Percentiles rank a stretch among this genome's conserved stretches.
These are phyloP conservation scores for Nettapus auritus DNA, from an alignment of 2,113 vertebrate species.

Conservation along the genomic window DNA sequence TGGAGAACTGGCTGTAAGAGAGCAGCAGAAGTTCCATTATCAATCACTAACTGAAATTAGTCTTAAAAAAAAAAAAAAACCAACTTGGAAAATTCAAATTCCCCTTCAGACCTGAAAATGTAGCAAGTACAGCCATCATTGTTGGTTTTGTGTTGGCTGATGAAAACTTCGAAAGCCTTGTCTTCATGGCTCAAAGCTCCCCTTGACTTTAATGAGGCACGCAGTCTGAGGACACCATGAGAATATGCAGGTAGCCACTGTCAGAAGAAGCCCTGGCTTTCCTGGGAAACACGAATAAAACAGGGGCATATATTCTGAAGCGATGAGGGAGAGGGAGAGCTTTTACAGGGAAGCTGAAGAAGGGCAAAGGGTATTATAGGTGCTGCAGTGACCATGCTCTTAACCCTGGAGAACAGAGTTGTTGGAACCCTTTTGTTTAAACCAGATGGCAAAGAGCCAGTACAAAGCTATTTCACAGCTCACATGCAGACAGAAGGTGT, in stretches of 20 bases:
- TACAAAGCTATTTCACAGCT: not conserved
- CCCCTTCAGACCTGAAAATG: not conserved
- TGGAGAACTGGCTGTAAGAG: not conserved
- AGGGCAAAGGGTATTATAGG: fast-evolving
- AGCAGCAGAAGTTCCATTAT: not conserved
- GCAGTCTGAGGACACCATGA: fast-evolving
- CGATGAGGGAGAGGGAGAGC: not conserved
- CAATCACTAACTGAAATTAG: not conserved
- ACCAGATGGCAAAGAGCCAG: fast-evolving
- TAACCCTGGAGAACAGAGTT: no score
- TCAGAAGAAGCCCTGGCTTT: not conserved
- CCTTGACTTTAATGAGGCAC: not conserved
- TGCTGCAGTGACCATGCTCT: fast-evolving
- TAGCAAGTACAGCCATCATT: fast-evolving
- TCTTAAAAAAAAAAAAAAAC: no score
- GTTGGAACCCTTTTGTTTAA: not conserved
- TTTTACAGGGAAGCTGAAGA: not conserved
- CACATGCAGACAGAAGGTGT: not conserved
- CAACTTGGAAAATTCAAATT: not conserved
- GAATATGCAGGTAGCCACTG: not conserved
- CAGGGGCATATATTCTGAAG: fast-evolving
- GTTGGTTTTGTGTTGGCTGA: not conserved
- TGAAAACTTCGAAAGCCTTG: not conserved
- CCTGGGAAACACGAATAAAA: not conserved
- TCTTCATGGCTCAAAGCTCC: not conserved